These are phyloP conservation scores for Autographa gamma DNA, from an alignment of 2,888 invertebrate species.

Conservation along the genomic window DNA sequence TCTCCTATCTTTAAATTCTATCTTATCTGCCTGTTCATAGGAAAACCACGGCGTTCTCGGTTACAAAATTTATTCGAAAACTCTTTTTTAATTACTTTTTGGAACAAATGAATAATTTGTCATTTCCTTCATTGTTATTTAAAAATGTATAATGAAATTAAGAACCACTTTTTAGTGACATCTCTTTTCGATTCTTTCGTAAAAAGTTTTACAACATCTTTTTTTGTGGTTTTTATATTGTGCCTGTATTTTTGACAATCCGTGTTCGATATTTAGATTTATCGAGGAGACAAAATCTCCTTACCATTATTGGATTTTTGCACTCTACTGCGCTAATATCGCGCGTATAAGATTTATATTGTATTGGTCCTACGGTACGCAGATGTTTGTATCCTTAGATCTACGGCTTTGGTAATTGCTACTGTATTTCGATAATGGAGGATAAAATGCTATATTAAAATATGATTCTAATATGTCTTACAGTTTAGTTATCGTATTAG, in stretches of 20 bases:
- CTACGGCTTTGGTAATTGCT: too few relatives aligned
- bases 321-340: slow-evolving; percentile 1
- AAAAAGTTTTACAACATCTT: background rate
- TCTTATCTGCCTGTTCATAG: too few relatives aligned
- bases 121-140: background rate
- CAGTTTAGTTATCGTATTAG: too few relatives aligned
- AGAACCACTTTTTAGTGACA: background rate
- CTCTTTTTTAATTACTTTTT: background rate
- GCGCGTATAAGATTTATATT: background rate
- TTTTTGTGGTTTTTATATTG: background rate
- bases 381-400: background rate
- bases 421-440: too few relatives aligned
- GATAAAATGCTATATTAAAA: too few relatives aligned
- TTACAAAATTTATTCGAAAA: background rate
- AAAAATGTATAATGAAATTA: background rate
- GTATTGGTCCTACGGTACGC: background rate
- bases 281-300: background rate
- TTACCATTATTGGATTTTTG: background rate
- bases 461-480: too few relatives aligned
- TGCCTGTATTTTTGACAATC: background rate
- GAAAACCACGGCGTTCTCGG: background rate
- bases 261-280: background rate
- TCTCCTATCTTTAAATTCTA: background rate
- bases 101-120: slow-evolving; percentile 1
- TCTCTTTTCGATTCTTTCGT: background rate